Base-by-base conservation (phyloP, 2,888 invertebrate species). In the Acronicta alni region DNA sequence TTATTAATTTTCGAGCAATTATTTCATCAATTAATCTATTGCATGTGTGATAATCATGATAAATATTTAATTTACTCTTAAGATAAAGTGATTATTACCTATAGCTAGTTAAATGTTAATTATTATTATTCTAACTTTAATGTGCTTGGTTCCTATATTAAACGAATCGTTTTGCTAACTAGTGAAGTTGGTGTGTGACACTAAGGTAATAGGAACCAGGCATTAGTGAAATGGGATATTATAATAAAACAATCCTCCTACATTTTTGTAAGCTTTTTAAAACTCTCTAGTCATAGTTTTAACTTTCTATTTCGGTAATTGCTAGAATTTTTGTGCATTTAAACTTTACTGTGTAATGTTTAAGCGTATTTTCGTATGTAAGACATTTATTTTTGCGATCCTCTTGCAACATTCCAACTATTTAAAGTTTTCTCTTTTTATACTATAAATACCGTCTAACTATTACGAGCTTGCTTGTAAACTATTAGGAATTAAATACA, bases 351-450 rank as follows among this genome's bases (percentile, higher is more conserved):
- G 52, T 67, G 63, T 78, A 72, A 76, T 47, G 60, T 66, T 72
- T 68, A 65, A 62, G 66, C 66, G 48, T 78, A 75, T 69, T 74
- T 72, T 68, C 71, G 57, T 67, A 62, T 59, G 56, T 70, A 76
- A 74, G 69, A 59, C 49, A 48, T 41, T 79, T 77, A 75, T 78
- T 81, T 82, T 84, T 81, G 78, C 80, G 70, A 81, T 78, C 80
- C 63, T 82, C 73, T 77, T 71, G 75, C 75, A 79, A 84, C 83
- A 85, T 84, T 84, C 81, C 82, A 73, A 61, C 56, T 43, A 62
- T 64, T 65, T 52, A 65, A 69, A 66, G 55, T 14, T 68, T 67
- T 69, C 57, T 65, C 73, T 72, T 74, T 69, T 77, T 72, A 72
- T 69, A 79, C 67, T 73, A 64, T 77, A 64, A 37, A 68, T 73